phyloP scores from a whole-genome alignment of 2,888 invertebrate genomes.

The Julus scanicus region DNA sequence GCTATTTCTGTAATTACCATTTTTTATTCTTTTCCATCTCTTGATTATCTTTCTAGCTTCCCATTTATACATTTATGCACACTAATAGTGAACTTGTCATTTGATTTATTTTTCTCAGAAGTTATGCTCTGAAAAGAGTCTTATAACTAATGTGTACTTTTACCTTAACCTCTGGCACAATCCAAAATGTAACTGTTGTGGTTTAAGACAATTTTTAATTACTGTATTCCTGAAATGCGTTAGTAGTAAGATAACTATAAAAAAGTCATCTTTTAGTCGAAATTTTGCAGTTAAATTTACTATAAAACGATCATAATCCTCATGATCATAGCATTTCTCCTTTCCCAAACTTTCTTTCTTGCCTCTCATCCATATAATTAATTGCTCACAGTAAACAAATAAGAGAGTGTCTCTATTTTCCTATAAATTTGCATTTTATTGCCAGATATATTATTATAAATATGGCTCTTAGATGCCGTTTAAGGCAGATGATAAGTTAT shows the following conservation, averaged over 20 bases:
- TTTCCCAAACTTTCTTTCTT: not conserved
- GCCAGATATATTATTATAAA: slow-evolving; percentile 2
- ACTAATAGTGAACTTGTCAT: not conserved
- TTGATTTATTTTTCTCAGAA: not conserved
- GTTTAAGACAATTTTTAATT: not conserved
- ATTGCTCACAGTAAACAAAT: slow-evolving; percentile 41
- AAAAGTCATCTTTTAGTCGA: not conserved
- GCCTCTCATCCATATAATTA: not conserved
- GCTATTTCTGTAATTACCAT: not conserved
- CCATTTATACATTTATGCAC: not conserved
- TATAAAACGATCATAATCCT: not conserved
- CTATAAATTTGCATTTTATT: slow-evolving; percentile 37
- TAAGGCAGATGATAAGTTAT: not conserved
- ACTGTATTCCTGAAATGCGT: not conserved
- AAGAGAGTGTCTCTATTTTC: slow-evolving; percentile 19
- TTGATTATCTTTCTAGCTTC: not conserved
- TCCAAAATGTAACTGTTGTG: not conserved
- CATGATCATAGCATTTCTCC: not conserved
- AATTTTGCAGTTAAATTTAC: not conserved
- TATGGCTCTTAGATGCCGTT: not conserved
- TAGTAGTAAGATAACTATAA: not conserved
- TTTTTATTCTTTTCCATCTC: not conserved
- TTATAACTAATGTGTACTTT: not conserved
- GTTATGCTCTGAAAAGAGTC: not conserved
- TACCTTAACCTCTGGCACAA: not conserved